phyloP scores from a whole-genome alignment of 2,888 invertebrate species.

The Saturnia pavonia region DNA sequence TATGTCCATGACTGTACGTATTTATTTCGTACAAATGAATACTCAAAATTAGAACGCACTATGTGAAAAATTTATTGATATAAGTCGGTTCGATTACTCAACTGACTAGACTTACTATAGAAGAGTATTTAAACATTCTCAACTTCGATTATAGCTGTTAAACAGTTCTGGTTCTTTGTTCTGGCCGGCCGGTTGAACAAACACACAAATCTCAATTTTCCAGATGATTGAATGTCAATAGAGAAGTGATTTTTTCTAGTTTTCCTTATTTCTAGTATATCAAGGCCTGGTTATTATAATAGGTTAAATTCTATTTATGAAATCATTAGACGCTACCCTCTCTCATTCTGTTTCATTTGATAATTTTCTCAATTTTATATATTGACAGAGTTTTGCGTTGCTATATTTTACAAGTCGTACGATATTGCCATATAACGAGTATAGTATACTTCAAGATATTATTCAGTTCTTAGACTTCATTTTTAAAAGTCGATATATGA shows the following conservation, averaged over 20 bases:
- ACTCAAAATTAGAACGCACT: no score
- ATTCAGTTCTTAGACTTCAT: neutral
- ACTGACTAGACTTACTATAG: no score
- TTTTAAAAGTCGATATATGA: neutral
- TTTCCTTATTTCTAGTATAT: neutral
- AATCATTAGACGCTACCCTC: conserved; percentile 17
- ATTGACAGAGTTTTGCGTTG: conserved; percentile 7
- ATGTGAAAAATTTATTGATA: no score
- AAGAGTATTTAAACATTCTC: no score
- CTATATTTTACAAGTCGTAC: neutral
- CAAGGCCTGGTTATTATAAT: neutral
- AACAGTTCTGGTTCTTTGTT: neutral
- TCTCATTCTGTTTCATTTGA: conserved; percentile 20
- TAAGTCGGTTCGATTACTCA: no score
- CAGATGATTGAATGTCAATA: neutral
- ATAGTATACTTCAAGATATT: neutral
- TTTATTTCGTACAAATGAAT: no score
- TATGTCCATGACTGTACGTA: no score
- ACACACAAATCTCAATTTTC: neutral
- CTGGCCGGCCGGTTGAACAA: no score
- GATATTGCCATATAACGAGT: no score
- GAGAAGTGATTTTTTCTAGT: neutral
- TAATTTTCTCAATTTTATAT: conserved; percentile 13
- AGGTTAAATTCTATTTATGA: neutral
- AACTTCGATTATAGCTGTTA: neutral